A percentile compares a stretch with the other conserved stretches of the same genome.
Conservation (phyloP, 2,797 vertebrate genomes). For the Trematomus bernacchii region DNA sequence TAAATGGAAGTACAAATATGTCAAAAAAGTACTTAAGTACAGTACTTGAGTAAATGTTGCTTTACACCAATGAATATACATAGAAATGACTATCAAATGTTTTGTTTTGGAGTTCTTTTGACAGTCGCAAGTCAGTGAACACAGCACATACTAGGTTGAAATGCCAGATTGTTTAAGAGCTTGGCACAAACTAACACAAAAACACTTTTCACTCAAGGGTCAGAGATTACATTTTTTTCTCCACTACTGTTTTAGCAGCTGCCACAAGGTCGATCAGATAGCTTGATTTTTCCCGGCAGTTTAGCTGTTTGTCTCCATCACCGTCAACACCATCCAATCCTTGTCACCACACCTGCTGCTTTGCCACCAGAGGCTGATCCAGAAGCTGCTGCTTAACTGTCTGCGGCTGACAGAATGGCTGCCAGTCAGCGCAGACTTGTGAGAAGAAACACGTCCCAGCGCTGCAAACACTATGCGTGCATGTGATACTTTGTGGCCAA, state of each 20-base stretch:
- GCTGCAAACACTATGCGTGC: not conserved
- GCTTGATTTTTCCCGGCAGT: slow-evolving; percentile 54
- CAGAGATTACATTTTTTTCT: slow-evolving; percentile 20
- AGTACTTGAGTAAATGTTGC: too few species aligned
- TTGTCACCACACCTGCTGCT: slow-evolving; percentile 61
- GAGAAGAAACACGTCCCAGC: slow-evolving; percentile 32
- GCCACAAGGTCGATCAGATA: slow-evolving; percentile 68
- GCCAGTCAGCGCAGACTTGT: slow-evolving; percentile 46
- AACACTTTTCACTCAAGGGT: not conserved
- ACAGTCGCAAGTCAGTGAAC: not conserved
- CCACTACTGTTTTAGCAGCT: slow-evolving; percentile 50
- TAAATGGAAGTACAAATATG: too few species aligned
- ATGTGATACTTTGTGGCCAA: not conserved
- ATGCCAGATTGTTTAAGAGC: not conserved
- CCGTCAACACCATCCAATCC: slow-evolving; percentile 52
- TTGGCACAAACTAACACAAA: not conserved
- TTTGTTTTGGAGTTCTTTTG: not conserved
- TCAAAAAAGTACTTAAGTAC: too few species aligned
- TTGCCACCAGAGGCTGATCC: slow-evolving; percentile 46
- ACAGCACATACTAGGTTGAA: not conserved
- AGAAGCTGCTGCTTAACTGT: slow-evolving; percentile 52
- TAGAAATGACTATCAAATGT: not conserved
- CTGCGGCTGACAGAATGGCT: slow-evolving; percentile 49
- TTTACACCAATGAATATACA: not conserved
- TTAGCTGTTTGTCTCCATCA: slow-evolving; percentile 42